A percentile compares a stretch with the other conserved stretches of the same genome.
Evolutionary conservation across 1,140 invertebrate species (phyloP).

Genomic region (Ephestia elutella): DNA sequence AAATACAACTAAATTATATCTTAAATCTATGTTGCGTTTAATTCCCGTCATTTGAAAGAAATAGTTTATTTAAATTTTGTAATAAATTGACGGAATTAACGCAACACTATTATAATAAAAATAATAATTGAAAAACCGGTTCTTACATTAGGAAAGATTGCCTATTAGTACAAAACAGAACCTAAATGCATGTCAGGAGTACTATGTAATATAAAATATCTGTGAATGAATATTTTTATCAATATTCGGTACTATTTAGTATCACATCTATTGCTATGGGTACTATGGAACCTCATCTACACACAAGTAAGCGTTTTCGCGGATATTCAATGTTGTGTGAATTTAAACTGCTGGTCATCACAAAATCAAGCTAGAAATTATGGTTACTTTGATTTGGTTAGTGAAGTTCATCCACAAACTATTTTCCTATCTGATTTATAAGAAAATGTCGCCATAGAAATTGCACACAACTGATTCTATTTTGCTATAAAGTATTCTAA

Average conservation of each 20-base stretch:
- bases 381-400: no score
- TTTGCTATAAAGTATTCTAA: no score
- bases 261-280: constrained; percentile 62
- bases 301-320: not conserved
- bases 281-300: constrained; percentile 27
- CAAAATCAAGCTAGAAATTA: no score
- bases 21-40: constrained; percentile 24
- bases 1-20: constrained; percentile 38
- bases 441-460: no score
- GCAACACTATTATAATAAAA: constrained; percentile 37
- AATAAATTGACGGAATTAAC: constrained; percentile 39
- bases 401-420: no score
- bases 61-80: constrained; percentile 27
- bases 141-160: not conserved
- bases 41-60: constrained; percentile 30
- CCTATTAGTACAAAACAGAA: constrained; percentile 37
- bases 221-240: constrained; percentile 33
- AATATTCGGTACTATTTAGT: constrained; percentile 46
- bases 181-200: constrained; percentile 55
- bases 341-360: no score
- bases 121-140: constrained; percentile 19
- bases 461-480: no score
- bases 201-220: constrained; percentile 43
- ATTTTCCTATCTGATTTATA: no score
- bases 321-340: not conserved